These are phyloP conservation scores for Ophthalmolycus amberensis DNA, from an alignment of 2,113 vertebrate genomes.

Conservation along the genomic window DNA sequence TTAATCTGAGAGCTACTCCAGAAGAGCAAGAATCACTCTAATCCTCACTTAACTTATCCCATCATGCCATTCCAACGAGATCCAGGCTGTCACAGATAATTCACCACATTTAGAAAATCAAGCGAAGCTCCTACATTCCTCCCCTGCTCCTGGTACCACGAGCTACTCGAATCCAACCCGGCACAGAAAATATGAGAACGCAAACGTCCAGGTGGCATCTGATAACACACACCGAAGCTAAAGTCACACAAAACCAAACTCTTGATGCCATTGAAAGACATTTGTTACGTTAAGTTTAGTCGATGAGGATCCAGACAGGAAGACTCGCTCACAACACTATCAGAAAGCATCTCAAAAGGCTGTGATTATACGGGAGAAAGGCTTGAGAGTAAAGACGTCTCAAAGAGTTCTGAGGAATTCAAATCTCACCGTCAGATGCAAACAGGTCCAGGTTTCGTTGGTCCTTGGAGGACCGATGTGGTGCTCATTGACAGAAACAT, in stretches of 20 bases:
- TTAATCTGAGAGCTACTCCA: slow-evolving; percentile 48
- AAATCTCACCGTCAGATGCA: slow-evolving; percentile 74
- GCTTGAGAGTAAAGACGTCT: background rate
- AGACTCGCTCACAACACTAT: background rate
- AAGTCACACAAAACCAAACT: slow-evolving; percentile 36
- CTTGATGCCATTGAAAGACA: background rate
- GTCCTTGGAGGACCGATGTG: slow-evolving; percentile 30
- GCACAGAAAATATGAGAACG: slow-evolving; percentile 28
- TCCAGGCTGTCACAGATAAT: slow-evolving; percentile 79
- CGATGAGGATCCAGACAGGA: slow-evolving; percentile 4
- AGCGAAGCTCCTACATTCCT: slow-evolving; percentile 78
- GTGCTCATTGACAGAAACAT: slow-evolving; percentile 39
- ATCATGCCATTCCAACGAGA: slow-evolving; percentile 74
- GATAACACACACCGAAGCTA: slow-evolving; percentile 5
- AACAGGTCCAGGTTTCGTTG: slow-evolving; percentile 33
- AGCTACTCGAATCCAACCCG: slow-evolving; percentile 24
- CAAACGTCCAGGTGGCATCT: slow-evolving; percentile 43
- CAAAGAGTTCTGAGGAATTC: slow-evolving; percentile 20
- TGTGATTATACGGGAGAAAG: background rate
- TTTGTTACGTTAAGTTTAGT: slow-evolving; percentile 5
- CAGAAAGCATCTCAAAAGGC: background rate
- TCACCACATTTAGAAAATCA: slow-evolving; percentile 76
- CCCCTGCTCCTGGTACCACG: slow-evolving; percentile 75
- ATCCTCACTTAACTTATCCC: slow-evolving; percentile 76
- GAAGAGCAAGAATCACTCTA: slow-evolving; percentile 67